Evolutionary conservation across 2,113 vertebrate species (phyloP), one percentile per base, ranked within the genome.

Genomic region (Toxotes chatareus): DNA sequence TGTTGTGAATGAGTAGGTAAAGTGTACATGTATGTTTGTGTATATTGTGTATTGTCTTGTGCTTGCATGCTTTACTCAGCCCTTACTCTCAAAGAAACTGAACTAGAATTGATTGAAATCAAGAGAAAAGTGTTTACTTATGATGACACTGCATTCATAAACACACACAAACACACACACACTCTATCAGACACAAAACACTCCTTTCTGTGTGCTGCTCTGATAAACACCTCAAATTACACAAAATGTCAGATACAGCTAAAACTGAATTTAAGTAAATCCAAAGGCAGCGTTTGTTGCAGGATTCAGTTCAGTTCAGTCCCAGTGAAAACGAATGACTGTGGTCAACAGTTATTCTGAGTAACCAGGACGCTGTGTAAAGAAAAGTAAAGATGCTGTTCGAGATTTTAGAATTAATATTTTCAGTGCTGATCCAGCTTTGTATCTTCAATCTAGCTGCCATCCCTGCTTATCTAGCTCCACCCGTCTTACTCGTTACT

Each of bases 1-100:
- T 69, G 31, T 36, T 13, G 21, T 65, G 64, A 67, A 21, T 1
- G 14, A 21, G 31, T 46, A 56, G 67, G 70, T 77, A 63, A 51
- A 63, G 31, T 32, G 67, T 21, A 27, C 2, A 6, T 6, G 47
- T 40, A 44, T 40, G 23, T 51, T 19, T 75, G 34, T 53, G 17
- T 46, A 23, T 75, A 3, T 65, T 27, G 62, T 46, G 23, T 75
- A 3, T 65, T 27, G 62, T 36, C 11, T 44, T 40, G 42, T 42
- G 44, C 32, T 47, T 61, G 42, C 13, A 11, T 44, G 46, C 4
- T 36, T 59, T 56, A 13, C 32, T 23, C 1, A 57, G 31, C 7
- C 21, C 32, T 42, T 7, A 47, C 17, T 12, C 12, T 51, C 51
- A 56, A 70, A 79, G 59, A 65, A n/a, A 44, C 56, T 57, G 9